Conservation (phyloP, 2,797 vertebrate genomes). For the Silurus lanzhouensis region DNA sequence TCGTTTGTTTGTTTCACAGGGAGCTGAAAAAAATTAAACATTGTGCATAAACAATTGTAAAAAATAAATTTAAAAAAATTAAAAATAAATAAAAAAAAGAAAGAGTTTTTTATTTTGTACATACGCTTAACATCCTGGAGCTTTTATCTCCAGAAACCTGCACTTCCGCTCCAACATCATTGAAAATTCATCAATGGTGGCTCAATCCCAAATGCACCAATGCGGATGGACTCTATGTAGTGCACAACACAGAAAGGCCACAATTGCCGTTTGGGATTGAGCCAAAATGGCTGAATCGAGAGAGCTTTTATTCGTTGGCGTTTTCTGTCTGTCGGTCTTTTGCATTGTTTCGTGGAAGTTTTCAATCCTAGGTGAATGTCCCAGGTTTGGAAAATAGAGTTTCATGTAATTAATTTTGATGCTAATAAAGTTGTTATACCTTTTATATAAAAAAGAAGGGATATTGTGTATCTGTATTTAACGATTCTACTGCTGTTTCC, state of each 20-base stretch:
- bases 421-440: neutral
- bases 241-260: neutral
- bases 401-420: neutral
- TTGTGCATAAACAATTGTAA: no score
- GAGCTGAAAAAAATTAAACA: no score
- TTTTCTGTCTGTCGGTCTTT: conserved; percentile 34
- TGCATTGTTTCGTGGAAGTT: conserved; percentile 50
- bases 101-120: conserved; percentile 4
- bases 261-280: neutral
- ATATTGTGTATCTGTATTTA: no score
- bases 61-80: no score
- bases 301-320: neutral
- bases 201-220: neutral
- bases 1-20: no score
- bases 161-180: neutral
- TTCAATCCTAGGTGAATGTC: conserved; percentile 50
- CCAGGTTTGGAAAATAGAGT: neutral
- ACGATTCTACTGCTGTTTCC: no score
- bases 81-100: no score
- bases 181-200: no score
- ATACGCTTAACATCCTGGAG: no score
- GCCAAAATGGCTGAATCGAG: conserved; percentile 17
- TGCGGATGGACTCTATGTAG: neutral
- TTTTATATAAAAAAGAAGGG: neutral
- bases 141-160: conserved; percentile 30